Evolutionary conservation across 2,888 invertebrate species (phyloP).

Genomic region (Platycnemis pennipes): DNA sequence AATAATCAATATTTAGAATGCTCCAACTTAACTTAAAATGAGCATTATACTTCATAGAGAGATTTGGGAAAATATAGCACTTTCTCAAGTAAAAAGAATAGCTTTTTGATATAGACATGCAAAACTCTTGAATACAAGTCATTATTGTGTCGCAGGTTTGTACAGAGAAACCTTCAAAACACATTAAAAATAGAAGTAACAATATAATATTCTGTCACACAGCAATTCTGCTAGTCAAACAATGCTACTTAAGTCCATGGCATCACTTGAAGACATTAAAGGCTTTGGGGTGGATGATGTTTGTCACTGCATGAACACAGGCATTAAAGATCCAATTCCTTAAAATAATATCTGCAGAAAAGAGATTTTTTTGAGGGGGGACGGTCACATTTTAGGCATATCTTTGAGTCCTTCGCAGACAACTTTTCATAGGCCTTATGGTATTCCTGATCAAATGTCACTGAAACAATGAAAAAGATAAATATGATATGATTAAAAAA

Average conservation of each 20-base stretch:
- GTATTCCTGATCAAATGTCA: slow-evolving; percentile 95
- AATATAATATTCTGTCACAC: slow-evolving; percentile 49
- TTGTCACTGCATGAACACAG: slow-evolving; percentile 12
- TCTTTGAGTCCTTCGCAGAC: slow-evolving; percentile 85
- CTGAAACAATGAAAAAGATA: slow-evolving; percentile 77
- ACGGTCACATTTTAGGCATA: slow-evolving; percentile 88
- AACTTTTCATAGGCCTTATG: slow-evolving; percentile 89
- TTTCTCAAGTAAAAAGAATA: slow-evolving; percentile 67
- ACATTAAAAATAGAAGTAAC: slow-evolving; percentile 64
- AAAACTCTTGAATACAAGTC: slow-evolving; percentile 64
- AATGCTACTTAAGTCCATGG: slow-evolving; percentile 52
- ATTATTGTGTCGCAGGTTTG: slow-evolving; percentile 21
- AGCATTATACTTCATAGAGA: slow-evolving; percentile 58
- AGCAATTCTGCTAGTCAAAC: slow-evolving; percentile 42
- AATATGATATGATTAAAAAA: background rate
- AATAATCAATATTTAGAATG: slow-evolving; percentile 58
- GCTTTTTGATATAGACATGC: slow-evolving; percentile 63
- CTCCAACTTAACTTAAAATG: slow-evolving; percentile 62
- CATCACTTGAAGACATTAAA: slow-evolving; percentile 52
- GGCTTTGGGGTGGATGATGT: slow-evolving; percentile 56
- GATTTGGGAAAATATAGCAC: slow-evolving; percentile 65
- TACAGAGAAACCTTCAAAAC: slow-evolving; percentile 24
- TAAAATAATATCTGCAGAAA: slow-evolving; percentile 93
- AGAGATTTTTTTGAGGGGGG: slow-evolving; percentile 90
- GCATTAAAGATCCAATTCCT: slow-evolving; percentile 76